Conservation (phyloP, 2,888 invertebrate species). For the Cryptocephalus primarius region DNA sequence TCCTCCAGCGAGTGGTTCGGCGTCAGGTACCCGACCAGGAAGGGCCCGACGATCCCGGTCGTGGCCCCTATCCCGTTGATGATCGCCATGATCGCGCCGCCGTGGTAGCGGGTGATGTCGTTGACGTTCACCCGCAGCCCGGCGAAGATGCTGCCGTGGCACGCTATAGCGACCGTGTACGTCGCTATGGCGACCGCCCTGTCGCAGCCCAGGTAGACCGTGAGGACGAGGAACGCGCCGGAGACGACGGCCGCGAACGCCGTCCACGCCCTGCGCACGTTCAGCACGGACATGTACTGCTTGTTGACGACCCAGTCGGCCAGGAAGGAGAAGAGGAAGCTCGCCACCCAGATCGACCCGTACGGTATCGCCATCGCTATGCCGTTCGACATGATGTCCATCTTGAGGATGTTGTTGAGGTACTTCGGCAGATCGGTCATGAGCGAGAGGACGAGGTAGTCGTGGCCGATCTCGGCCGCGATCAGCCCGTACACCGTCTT, state of each 20-base stretch:
- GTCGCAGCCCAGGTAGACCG: conserved; percentile 1
- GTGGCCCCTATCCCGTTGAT: conserved; percentile 2
- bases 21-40: conserved; percentile 1
- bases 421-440: conserved; percentile 54
- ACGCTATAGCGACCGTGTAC: neutral
- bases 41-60: conserved; percentile 2
- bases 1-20: neutral
- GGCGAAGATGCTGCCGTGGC: conserved; percentile 1
- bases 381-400: conserved; percentile 49
- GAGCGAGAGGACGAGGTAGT: conserved; percentile 55
- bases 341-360: conserved; percentile 7
- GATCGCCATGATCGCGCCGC: conserved; percentile 4
- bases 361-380: conserved; percentile 50
- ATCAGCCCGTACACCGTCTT: conserved; percentile 34
- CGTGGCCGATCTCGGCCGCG: conserved; percentile 54
- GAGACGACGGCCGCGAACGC: neutral
- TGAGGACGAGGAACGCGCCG: neutral
- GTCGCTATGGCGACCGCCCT: neutral
- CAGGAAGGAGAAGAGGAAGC: neutral
- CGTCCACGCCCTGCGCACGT: neutral
- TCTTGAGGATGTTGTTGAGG: conserved; percentile 32
- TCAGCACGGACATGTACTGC: neutral
- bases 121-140: conserved; percentile 3
- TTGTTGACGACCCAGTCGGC: conserved; percentile 2
- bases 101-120: conserved; percentile 3